Conservation (phyloP, 2,797 vertebrate genomes). For the Gymnothorax reevesii region DNA sequence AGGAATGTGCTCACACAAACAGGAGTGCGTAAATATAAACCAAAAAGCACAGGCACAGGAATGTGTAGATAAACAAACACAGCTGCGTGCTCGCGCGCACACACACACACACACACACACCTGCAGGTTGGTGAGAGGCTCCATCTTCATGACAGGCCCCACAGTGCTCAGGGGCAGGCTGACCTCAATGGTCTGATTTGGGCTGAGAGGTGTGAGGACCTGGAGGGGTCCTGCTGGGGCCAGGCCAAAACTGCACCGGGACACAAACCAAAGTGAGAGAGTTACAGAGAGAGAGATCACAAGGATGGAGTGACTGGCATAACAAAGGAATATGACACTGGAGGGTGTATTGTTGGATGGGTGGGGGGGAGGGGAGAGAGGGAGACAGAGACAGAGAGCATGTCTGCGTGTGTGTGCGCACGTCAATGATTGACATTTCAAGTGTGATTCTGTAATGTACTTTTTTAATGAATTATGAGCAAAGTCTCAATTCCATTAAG, state of each 20-base stretch:
- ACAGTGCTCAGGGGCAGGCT: constrained; percentile 87
- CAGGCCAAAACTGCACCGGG: constrained; percentile 83
- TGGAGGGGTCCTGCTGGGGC: constrained; percentile 92
- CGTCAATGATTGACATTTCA: too few species aligned
- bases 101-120: constrained; percentile 59
- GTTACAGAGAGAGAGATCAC: background rate
- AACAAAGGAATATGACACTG: too few species aligned
- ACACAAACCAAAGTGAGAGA: background rate
- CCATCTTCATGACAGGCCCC: constrained; percentile 98
- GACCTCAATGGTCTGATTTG: constrained; percentile 92
- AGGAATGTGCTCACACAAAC: background rate
- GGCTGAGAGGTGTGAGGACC: constrained; percentile 86
- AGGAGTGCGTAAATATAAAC: background rate
- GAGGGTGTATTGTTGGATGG: background rate
- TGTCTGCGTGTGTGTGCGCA: too few species aligned
- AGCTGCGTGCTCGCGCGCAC: background rate
- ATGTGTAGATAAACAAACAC: background rate
- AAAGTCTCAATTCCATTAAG: too few species aligned
- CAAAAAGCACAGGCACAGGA: background rate
- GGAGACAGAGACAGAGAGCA: too few species aligned
- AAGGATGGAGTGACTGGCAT: background rate
- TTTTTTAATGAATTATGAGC: too few species aligned
- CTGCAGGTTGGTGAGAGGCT: constrained; percentile 96
- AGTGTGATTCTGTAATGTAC: too few species aligned
- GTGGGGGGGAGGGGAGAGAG: background rate